Evolutionary conservation across 2,888 invertebrate species (phyloP), one percentile per base, ranked within the genome.

Genomic region (Hemistola chrysoprasaria): DNA sequence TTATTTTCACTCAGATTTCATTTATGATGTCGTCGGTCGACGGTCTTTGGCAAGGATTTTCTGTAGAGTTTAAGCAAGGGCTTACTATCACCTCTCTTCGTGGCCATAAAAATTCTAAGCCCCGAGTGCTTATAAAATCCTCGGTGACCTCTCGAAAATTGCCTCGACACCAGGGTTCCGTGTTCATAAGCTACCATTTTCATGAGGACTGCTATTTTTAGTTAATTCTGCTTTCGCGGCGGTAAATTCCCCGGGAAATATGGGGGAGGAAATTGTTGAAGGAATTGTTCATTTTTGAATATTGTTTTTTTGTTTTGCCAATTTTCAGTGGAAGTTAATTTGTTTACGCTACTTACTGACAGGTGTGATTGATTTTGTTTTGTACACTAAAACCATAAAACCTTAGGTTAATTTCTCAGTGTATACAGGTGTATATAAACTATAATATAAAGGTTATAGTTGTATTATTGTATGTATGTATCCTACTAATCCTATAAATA

Each of bases 161-260:
- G 34, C 46, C 33, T 32, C 42, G 38, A 41, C 45, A 40, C 42
- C 42, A 50, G 44, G 43, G 40, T 44, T 44, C 35, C 22, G 25
- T 42, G 44, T 24, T 50, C 42, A 54, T 49, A 51, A 60, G 48
- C 44, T 41, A 21, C 45, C 50, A 52, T 58, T 62, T 56, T 51
- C 39, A 38, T 21, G 34, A 39, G 47, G 25, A 26, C 30, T 40
- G 34, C 45, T 47, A 50, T 53, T 60, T 44, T 42, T 46, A 53
- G 50, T 54, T 56, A 52, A 60, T 59, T 54, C 55, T 37, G 37
- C 48, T 56, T 45, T 43, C 31, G 40, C 45, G 40, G 33, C 38
- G 39, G 48, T 22, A 45, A 53, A 47, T 46, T 47, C 30, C 21
- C 22, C 25, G 39, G 24, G 30, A 40, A 41, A 50, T 47, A 37